A percentile compares a stretch with the other conserved stretches of the same genome.
Evolutionary conservation across 1,140 invertebrate species (phyloP).

Genomic region (Drosophila watanabei): DNA sequence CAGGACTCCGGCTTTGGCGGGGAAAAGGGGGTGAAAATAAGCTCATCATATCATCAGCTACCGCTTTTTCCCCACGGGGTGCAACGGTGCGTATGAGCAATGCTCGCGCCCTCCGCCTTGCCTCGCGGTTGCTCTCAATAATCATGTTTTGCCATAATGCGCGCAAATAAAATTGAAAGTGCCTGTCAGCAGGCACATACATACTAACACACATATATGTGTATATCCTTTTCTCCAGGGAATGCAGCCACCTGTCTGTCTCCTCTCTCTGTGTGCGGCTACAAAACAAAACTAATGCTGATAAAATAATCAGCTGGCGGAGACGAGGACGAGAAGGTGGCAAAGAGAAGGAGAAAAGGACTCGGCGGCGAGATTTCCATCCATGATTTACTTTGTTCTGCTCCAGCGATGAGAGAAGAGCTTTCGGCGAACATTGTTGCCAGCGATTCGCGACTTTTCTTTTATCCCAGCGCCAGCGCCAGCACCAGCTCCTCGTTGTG

Average conservation of each 20-base stretch:
- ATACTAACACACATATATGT: neutral
- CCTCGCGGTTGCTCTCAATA: constrained; percentile 29
- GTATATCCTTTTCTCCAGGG: constrained; percentile 19
- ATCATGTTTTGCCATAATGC: constrained; percentile 68
- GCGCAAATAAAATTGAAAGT: constrained; percentile 80
- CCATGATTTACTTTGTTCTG: constrained; percentile 66
- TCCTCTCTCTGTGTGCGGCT: constrained; percentile 10
- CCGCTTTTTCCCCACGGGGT: constrained; percentile 19
- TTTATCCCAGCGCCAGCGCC: neutral
- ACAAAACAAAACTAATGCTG: constrained; percentile 67
- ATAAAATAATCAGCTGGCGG: constrained; percentile 70
- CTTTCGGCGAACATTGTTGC: constrained; percentile 43
- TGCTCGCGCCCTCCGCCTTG: neutral
- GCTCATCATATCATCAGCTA: constrained; percentile 36
- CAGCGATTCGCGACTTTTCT: constrained; percentile 37
- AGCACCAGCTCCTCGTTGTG: neutral
- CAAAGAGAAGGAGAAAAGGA: constrained; percentile 8
- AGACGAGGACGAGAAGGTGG: neutral
- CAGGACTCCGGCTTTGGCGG: neutral
- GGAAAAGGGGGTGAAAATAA: constrained; percentile 8
- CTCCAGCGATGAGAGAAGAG: constrained; percentile 48
- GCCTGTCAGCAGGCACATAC: constrained; percentile 44
- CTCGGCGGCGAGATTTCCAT: constrained; percentile 44
- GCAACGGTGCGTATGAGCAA: constrained; percentile 79
- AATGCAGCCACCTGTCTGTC: constrained; percentile 70